These are phyloP conservation scores for Sinopyrophorus schimmeli DNA, from an alignment of 2,888 invertebrate species.

Conservation along the genomic window DNA sequence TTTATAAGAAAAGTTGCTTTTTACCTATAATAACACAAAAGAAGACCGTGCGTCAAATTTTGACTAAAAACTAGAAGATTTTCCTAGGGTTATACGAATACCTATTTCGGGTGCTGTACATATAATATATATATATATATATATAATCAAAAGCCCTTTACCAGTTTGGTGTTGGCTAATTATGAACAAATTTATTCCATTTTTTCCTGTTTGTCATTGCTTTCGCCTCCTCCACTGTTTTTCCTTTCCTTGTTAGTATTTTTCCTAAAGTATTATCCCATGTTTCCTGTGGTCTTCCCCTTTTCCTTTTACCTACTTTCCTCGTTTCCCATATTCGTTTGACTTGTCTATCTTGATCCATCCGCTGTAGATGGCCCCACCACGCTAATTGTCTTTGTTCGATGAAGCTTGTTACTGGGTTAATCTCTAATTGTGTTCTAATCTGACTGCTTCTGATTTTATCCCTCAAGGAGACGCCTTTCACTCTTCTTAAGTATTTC, in stretches of 20 bases:
- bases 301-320: not conserved
- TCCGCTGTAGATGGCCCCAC: conserved; percentile 14
- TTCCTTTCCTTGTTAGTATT: conserved; percentile 4
- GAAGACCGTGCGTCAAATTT: too few relatives aligned
- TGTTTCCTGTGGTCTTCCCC: conserved; percentile 9
- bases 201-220: conserved; percentile 1
- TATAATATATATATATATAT: too few relatives aligned
- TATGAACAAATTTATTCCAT: not conserved
- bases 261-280: conserved; percentile 3
- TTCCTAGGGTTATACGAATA: too few relatives aligned
- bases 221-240: not conserved
- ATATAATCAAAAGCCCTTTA: too few relatives aligned
- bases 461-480: conserved; percentile 9
- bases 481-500: conserved; percentile 10
- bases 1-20: too few relatives aligned
- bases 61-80: too few relatives aligned
- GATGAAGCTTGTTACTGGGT: conserved; percentile 8
- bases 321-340: conserved; percentile 7
- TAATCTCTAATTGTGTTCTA: conserved; percentile 4
- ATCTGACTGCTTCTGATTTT: conserved; percentile 6
- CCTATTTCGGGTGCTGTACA: too few relatives aligned
- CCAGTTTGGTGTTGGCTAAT: too few relatives aligned
- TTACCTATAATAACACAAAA: too few relatives aligned
- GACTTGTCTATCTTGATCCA: not conserved
- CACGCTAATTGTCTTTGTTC: conserved; percentile 16